A percentile compares a stretch with the other conserved stretches of the same genome.
Conservation (phyloP, 2,113 vertebrate genomes). For the Anolis sagrei region DNA sequence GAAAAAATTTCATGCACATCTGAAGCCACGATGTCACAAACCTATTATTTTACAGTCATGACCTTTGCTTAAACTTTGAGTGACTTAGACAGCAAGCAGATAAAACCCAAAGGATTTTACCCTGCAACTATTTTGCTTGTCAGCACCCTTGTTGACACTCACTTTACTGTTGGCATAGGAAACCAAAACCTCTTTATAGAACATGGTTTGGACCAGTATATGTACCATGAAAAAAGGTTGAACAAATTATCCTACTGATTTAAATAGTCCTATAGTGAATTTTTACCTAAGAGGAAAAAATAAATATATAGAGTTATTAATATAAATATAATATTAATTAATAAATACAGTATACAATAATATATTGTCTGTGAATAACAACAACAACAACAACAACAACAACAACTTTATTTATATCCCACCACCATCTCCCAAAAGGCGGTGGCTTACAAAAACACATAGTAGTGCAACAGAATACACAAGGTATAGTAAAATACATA, state of each 20-base stretch:
- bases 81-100: neutral
- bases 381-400: too few species aligned
- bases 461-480: too few species aligned
- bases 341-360: too few species aligned
- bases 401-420: too few species aligned
- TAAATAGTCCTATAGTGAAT: neutral
- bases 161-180: neutral
- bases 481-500: too few species aligned
- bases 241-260: neutral
- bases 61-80: neutral
- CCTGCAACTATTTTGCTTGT: neutral
- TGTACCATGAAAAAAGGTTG: neutral
- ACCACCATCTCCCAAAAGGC: too few species aligned
- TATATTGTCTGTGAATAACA: too few species aligned
- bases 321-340: too few species aligned
- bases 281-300: neutral
- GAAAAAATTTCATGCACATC: neutral
- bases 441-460: too few species aligned
- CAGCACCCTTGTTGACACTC: neutral
- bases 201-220: neutral
- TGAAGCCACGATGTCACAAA: neutral
- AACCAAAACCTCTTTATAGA: neutral
- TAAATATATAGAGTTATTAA: neutral
- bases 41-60: neutral
- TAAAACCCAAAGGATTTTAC: neutral